These are phyloP conservation scores for Oryzias curvinotus DNA, from an alignment of 2,113 vertebrate species.

Conservation along the genomic window DNA sequence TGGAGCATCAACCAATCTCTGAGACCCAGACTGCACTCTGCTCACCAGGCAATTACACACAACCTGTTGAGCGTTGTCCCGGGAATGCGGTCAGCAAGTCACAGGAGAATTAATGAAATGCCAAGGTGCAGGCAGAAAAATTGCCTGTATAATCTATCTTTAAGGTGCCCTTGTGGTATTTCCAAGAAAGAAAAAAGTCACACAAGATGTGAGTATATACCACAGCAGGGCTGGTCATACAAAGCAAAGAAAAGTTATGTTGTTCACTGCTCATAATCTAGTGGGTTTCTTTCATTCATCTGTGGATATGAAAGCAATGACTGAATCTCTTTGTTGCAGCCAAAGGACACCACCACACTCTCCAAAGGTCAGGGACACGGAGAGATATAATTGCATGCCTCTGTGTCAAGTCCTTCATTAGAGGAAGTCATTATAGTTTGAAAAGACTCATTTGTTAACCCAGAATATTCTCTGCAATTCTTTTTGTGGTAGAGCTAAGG, in stretches of 20 bases:
- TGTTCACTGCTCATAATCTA: slow-evolving; percentile 37
- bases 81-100: slow-evolving; percentile 70
- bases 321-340: slow-evolving; percentile 6
- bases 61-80: slow-evolving; percentile 80
- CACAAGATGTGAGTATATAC: slow-evolving; percentile 38
- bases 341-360: neutral
- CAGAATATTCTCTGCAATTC: slow-evolving; percentile 6
- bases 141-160: slow-evolving; percentile 75
- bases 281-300: slow-evolving; percentile 17
- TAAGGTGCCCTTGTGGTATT: slow-evolving; percentile 79
- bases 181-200: slow-evolving; percentile 57
- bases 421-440: slow-evolving; percentile 55
- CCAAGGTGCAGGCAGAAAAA: slow-evolving; percentile 74
- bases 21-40: slow-evolving; percentile 60
- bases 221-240: slow-evolving; percentile 18
- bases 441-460: slow-evolving; percentile 43
- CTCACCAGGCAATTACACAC: slow-evolving; percentile 75
- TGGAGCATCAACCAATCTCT: slow-evolving; percentile 61
- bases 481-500: slow-evolving; percentile 7
- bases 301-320: slow-evolving; percentile 46
- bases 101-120: slow-evolving; percentile 80
- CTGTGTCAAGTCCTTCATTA: slow-evolving; percentile 51
- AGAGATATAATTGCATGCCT: slow-evolving; percentile 59
- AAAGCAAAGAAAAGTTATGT: slow-evolving; percentile 37
- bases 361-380: slow-evolving; percentile 61